Base-by-base conservation (phyloP, 2,888 invertebrate genomes). In the Onchidella celtica region DNA sequence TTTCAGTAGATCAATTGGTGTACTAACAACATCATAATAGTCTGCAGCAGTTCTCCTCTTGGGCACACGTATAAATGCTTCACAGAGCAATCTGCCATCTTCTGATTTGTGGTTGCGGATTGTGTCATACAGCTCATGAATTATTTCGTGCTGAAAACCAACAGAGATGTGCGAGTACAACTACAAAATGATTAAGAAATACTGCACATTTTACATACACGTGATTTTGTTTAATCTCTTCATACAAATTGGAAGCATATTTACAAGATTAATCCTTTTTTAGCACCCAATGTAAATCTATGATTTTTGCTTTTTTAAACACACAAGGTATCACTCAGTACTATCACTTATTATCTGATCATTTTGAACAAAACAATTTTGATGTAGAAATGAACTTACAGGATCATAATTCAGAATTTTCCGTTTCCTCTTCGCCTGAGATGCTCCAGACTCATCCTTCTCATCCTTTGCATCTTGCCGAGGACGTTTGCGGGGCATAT, bases 1-100 rank as follows among this genome's bases (percentile, higher is more conserved):
- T 93, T 97, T 96, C 63, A 98, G 94, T 90, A 99, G 95, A 93
- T 99, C 99, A 91, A 99, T 99, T 0, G 99, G 99, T 92, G 97
- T 97, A 9, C 96, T 95, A 1, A 99, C 97, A 57, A 97, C 97
- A 90, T 95, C 93, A 87, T 94, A 94, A 87, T 94, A 94, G 84
- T 94, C 93, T 3, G 94, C 93, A 72, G 93, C 93, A 40, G 91
- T 90, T 84, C 94, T 93, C 83, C 98, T 95, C 92, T 99, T 99
- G 0, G 99, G 99, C 14, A 97, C 97, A 87, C 99, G 94, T 87
- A 99, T 97, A 91, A 99, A 99, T 0, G 97, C 96, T 93, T 99
- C 99, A 93, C 98, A 98, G 4, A 99, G 93, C 87, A 97, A 94
- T 0, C 96, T 95, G 0, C 98, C 98, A 94, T 98, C 98, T 87